Conservation (phyloP, 1,140 invertebrate genomes). For the Druon quercuslanigerum region DNA sequence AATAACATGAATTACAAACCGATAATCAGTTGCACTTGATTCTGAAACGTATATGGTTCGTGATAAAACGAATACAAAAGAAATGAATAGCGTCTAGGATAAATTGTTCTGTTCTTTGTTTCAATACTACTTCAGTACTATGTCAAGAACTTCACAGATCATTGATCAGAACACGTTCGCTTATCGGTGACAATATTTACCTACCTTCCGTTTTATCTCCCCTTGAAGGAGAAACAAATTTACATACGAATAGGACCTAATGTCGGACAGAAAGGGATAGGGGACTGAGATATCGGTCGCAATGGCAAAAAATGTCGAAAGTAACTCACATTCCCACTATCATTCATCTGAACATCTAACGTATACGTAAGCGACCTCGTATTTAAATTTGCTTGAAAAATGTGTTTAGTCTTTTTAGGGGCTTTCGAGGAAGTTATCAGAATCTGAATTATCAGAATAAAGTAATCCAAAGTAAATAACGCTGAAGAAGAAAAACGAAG, state of each 20-base stretch:
- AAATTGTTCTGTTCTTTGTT: conserved; percentile 32
- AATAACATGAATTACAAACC: neutral
- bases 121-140: conserved; percentile 29
- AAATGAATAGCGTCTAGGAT: conserved; percentile 27
- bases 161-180: conserved; percentile 28
- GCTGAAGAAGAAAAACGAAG: neutral
- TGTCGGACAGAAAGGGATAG: conserved; percentile 13
- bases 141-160: conserved; percentile 32
- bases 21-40: conserved; percentile 23
- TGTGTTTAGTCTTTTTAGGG: too few relatives aligned
- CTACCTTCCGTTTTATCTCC: conserved; percentile 29
- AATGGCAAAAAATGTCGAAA: neutral
- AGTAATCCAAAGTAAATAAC: neutral
- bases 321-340: conserved; percentile 15
- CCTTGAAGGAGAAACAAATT: conserved; percentile 29
- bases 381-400: too few relatives aligned
- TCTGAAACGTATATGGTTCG: neutral
- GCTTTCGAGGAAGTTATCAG: too few relatives aligned
- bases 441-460: neutral
- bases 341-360: neutral
- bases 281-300: conserved; percentile 22
- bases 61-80: conserved; percentile 2
- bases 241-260: conserved; percentile 30
- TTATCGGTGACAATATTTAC: conserved; percentile 30
- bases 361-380: too few relatives aligned